phyloP scores from a whole-genome alignment of 2,113 vertebrate genomes.

The Martes martes region DNA sequence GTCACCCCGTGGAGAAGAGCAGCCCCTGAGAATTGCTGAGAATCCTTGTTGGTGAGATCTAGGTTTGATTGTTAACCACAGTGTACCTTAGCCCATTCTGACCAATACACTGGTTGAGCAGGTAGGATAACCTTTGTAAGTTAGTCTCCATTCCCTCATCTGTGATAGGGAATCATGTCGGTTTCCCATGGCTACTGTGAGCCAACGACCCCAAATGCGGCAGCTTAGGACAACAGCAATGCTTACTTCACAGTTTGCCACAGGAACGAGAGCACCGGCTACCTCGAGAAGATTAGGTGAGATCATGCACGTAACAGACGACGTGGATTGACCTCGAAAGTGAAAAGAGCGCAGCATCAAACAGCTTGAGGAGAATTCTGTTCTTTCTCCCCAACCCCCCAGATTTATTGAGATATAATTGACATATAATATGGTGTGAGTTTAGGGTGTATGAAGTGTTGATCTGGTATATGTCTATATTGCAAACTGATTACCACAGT shows the following conservation, averaged over 20 bases:
- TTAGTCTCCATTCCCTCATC: not conserved
- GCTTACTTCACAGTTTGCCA: not conserved
- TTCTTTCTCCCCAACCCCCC: not conserved
- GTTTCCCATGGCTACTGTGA: not conserved
- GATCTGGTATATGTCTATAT: not conserved
- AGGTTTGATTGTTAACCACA: not conserved
- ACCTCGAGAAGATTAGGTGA: not conserved
- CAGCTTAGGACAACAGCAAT: no score
- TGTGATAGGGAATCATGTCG: no score
- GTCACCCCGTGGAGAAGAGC: not conserved
- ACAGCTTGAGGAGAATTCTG: not conserved
- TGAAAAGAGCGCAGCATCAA: not conserved
- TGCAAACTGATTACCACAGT: not conserved
- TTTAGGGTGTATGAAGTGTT: not conserved
- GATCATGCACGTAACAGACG: not conserved
- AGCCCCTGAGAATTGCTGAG: not conserved
- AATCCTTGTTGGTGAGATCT: not conserved
- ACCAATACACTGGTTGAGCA: not conserved
- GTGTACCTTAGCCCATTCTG: not conserved
- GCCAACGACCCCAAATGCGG: not conserved
- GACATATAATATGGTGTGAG: not conserved
- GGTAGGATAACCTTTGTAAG: not conserved
- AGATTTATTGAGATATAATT: not conserved
- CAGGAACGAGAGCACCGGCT: fast-evolving
- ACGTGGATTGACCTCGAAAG: not conserved